A percentile compares a stretch with the other conserved stretches of the same genome.
Evolutionary conservation across 2,113 vertebrate species (phyloP).

Genomic region (Lathamus discolor): DNA sequence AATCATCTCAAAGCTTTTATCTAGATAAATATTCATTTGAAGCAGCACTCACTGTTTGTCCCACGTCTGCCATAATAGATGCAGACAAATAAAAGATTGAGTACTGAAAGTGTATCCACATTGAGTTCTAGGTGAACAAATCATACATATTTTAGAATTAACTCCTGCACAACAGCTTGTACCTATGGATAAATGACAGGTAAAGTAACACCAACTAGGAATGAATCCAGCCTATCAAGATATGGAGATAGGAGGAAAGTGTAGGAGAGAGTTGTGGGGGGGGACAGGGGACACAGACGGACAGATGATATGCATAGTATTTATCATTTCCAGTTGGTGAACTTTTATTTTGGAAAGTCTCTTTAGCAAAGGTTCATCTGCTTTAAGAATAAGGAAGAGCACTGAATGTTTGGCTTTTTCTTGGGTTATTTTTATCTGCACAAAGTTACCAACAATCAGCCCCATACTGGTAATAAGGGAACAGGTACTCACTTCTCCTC

Average conservation of each 20-base stretch:
- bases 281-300: background rate
- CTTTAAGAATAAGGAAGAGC: background rate
- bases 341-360: background rate
- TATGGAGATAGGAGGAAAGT: background rate
- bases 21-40: background rate
- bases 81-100: background rate
- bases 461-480: background rate
- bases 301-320: background rate
- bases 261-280: background rate
- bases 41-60: background rate
- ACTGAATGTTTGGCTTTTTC: background rate
- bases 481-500: slow-evolving; percentile 94
- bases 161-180: background rate
- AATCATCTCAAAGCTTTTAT: background rate
- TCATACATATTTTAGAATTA: background rate
- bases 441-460: background rate
- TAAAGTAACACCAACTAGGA: background rate
- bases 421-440: background rate
- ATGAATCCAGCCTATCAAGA: background rate
- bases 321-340: background rate
- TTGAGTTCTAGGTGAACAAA: background rate
- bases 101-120: background rate
- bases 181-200: background rate
- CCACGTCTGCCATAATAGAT: background rate
- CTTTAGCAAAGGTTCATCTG: background rate